phyloP scores from a whole-genome alignment of 2,797 vertebrate species.

The Benthosema pterotum region DNA sequence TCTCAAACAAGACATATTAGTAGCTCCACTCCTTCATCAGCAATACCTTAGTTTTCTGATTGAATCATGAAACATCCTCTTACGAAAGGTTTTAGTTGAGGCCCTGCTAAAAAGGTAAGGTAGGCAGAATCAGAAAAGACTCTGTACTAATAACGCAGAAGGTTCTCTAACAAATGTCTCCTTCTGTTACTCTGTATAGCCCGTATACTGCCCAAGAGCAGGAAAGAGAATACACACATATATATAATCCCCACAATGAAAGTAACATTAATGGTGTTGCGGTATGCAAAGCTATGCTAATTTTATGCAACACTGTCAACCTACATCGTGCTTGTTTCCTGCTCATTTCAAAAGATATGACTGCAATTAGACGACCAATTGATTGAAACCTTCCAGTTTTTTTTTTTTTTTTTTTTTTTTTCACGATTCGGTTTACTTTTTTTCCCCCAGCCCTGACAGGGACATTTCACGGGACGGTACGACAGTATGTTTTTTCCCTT shows the following conservation, averaged over 20 bases:
- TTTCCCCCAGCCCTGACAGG: slow-evolving; percentile 62
- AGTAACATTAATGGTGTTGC: slow-evolving; percentile 61
- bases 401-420: no score
- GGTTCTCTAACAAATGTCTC: slow-evolving; percentile 9
- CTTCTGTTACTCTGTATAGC: slow-evolving; percentile 46
- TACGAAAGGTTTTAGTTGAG: no score
- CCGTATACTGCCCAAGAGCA: slow-evolving; percentile 22
- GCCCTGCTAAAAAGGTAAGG: no score
- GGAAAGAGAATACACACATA: slow-evolving; percentile 43
- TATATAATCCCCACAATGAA: slow-evolving; percentile 51
- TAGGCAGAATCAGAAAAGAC: no score
- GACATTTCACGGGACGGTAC: slow-evolving; percentile 39
- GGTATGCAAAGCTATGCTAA: slow-evolving; percentile 77
- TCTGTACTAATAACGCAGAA: slow-evolving; percentile 7
- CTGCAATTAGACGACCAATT: slow-evolving; percentile 76
- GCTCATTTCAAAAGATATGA: slow-evolving; percentile 64
- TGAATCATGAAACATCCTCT: no score
- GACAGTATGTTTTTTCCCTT: slow-evolving; percentile 61
- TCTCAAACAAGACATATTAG: slow-evolving; percentile 57
- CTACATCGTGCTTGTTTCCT: slow-evolving; percentile 60
- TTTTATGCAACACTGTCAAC: slow-evolving; percentile 76
- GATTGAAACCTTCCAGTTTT: slow-evolving; percentile 77
- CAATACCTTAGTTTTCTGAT: no score
- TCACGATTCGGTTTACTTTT: slow-evolving; percentile 69
- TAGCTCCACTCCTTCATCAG: not conserved